Conservation (phyloP, 1,140 invertebrate species). For the Sycophaga agraensis region DNA sequence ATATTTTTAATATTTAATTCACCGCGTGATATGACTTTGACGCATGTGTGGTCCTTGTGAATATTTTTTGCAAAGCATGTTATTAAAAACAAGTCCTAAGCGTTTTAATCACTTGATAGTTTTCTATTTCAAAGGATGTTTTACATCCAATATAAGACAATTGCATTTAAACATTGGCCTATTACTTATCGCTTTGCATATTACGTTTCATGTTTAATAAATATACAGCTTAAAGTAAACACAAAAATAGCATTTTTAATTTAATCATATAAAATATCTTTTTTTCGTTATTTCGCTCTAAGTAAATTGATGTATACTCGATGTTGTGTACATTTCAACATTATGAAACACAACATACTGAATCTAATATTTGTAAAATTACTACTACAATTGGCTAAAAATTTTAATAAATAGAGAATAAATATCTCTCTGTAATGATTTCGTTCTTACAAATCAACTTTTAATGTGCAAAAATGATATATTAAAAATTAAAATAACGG, state of each 20-base stretch:
- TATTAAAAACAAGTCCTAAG: not conserved
- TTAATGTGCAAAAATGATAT: too few species aligned
- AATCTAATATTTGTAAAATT: not conserved
- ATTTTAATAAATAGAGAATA: not conserved
- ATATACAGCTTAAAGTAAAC: not conserved
- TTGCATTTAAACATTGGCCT: not conserved
- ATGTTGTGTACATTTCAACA: constrained; percentile 20
- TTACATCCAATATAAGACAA: not conserved
- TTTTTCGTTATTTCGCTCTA: not conserved
- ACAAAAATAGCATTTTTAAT: constrained; percentile 25
- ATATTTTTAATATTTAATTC: constrained; percentile 12
- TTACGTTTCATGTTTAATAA: constrained; percentile 2
- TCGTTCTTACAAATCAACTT: too few species aligned
- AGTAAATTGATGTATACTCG: constrained; percentile 9
- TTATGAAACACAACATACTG: not conserved
- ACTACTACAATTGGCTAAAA: not conserved
- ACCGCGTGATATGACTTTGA: constrained; percentile 24
- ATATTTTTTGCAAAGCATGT: constrained; percentile 10
- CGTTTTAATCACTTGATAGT: not conserved
- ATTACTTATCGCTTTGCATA: not conserved
- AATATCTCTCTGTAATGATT: too few species aligned
- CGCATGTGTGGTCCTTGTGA: constrained; percentile 17
- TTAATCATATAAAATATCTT: constrained; percentile 17
- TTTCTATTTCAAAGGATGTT: not conserved
- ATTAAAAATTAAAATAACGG: not conserved